These are phyloP conservation scores for Heliconius cydno DNA, from an alignment of 2,888 invertebrate species.

Conservation along the genomic window DNA sequence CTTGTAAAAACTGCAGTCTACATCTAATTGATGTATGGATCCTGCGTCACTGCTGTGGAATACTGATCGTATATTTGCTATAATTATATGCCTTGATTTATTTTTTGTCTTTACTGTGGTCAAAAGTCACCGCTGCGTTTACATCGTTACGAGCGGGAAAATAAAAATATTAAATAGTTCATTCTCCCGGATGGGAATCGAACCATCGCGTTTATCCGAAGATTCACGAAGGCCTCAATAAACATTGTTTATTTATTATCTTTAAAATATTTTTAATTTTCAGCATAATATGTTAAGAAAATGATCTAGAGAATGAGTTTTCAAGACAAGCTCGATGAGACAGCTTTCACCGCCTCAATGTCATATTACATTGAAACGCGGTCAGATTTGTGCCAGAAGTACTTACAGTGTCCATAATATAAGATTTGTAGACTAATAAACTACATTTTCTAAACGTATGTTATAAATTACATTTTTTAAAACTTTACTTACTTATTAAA, in stretches of 20 bases:
- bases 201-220: too few species aligned
- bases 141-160: too few species aligned
- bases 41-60: conserved; percentile 12
- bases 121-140: background rate
- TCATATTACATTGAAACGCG: conserved; percentile 55
- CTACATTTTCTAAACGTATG: background rate
- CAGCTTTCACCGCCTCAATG: conserved; percentile 40
- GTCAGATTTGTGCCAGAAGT: conserved; percentile 58
- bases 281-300: background rate
- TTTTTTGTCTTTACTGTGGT: background rate
- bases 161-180: too few species aligned
- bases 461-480: background rate
- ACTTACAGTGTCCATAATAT: conserved; percentile 52
- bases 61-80: background rate
- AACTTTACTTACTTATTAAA: too few species aligned
- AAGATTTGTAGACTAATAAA: conserved; percentile 45
- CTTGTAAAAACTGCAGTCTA: conserved; percentile 19
- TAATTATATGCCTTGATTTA: background rate
- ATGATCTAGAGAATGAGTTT: background rate
- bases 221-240: too few species aligned
- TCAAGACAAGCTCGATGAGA: conserved; percentile 17
- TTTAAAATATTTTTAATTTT: background rate
- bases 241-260: too few species aligned
- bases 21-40: conserved; percentile 12
- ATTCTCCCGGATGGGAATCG: too few species aligned